Base-by-base conservation (phyloP, 2,888 invertebrate genomes). In the Hecatera dysodea region DNA sequence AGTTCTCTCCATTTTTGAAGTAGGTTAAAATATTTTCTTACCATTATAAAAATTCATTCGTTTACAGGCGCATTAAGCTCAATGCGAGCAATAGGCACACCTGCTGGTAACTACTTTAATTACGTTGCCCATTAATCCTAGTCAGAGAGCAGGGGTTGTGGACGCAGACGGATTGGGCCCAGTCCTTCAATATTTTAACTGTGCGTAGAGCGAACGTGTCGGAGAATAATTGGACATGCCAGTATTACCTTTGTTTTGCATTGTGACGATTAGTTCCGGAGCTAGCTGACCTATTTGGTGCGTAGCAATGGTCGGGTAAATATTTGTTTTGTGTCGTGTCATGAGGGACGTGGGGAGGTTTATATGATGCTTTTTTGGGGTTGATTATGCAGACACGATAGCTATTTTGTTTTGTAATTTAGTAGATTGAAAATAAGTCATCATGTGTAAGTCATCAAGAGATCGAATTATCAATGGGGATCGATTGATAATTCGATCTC, bases 71-170 rank as follows among this genome's bases (percentile, higher is more conserved):
- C 75, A 78, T 83, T 81, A 72, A 63, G 72, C 57, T 74, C 69
- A 74, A 76, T 83, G 71, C 68, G 63, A 74, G 82, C 75, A 80
- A 79, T 84, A 87, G 88, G 88, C 87, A 87, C 93, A 93, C 93
- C 93, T 93, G 93, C 87, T 89, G 90, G 89, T 91, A 91, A 93
- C 93, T 92, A 93, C 90, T 94, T 92, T 94, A 94, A 94, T 93
- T 94, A 93, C 91, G 90, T 88, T 86, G 85, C 83, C 78, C 90
- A 94, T 94, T 94, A 92, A 93, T 93, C 90, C 89, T 87, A 89
- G 91, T 91, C 90, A 84, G 87, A 74, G 86, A 87, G 85, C 91
- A 91, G 90, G 92, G 91, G 92, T 83, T 87, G 88, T 79, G 85
- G 93, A 93, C 92, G 90, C 88, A 92, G 94, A 94, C 90, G 90